phyloP scores from a whole-genome alignment of 2,113 vertebrate genomes.

The Apteryx mantelli region DNA sequence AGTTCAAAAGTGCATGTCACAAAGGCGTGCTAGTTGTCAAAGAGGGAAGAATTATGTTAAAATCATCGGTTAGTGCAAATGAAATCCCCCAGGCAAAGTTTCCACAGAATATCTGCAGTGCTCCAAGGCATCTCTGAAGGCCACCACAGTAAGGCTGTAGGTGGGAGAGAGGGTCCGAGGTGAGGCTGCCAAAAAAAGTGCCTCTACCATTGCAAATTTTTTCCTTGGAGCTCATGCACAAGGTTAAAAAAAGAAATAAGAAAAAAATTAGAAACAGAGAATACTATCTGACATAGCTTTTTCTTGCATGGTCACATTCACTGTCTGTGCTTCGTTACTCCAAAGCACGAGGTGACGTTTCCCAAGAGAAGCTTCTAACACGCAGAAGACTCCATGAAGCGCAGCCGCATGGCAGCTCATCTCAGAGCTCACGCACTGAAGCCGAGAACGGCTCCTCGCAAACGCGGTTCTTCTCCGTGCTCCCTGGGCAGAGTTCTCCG shows the following conservation, averaged over 20 bases:
- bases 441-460: not conserved
- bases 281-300: not conserved
- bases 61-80: too few relatives aligned
- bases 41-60: not conserved
- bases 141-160: not conserved
- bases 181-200: rapidly evolving
- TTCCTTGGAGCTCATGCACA: too few relatives aligned
- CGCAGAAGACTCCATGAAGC: not conserved
- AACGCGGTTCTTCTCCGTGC: not conserved
- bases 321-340: not conserved
- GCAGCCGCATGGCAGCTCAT: not conserved
- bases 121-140: not conserved
- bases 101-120: rapidly evolving
- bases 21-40: too few relatives aligned
- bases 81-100: rapidly evolving
- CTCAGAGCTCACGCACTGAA: not conserved
- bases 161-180: not conserved
- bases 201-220: not conserved
- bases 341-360: not conserved
- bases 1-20: not conserved
- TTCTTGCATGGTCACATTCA: not conserved
- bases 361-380: not conserved
- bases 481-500: not conserved
- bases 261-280: not conserved
- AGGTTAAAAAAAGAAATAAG: not conserved